Base-by-base conservation (phyloP, 2,797 vertebrate species). In the Notolepis coatsorum region DNA sequence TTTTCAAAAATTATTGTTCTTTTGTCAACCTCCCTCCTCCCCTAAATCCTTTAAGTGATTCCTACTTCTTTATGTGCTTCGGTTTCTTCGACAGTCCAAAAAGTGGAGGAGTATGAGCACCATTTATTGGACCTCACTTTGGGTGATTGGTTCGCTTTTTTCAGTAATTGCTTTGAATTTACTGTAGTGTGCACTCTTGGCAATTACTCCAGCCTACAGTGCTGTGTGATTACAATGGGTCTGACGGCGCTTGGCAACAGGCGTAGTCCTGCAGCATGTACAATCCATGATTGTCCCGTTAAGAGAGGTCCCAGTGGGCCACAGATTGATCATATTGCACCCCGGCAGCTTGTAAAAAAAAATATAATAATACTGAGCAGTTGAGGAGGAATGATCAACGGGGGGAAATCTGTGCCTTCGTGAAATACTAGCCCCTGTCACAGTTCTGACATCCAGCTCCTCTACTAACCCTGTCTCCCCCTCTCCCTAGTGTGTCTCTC, bases 101-200 rank as follows among this genome's bases (percentile, higher is more conserved):
- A 60, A 47, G 49, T 52, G 30, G 27, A 55, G 54, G 31, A 60
- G 39, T 68, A 47, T 59, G 42, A 57, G 47, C 49, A 35, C 18
- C 47, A 48, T 61, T 37, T 41, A 47, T 45, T 39, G 49, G 56
- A 55, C 58, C 56, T 64, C 50, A 69, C 66, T 61, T 48, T 33
- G 24, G 31, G 62, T 61, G 53, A 70, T 68, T 46, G 3, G 58
- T 39, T 46, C 41, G 12, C 39, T 65, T 81, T 73, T 67, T 60
- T 75, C 62, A 85, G 78, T 81, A 84, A 86, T 78, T 79, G 68
- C 73, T 79, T 62, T 61, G 62, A 75, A 77, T 80, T 75, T 51
- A 72, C 45, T 71, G 46, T 71, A 46, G 33, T 10, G 6, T 70
- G 57, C 53, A 45, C 48, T 73, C 50, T 31, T 59, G 66, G 58